Conservation (phyloP, 2,888 invertebrate species). For the Zonitis immaculata region DNA sequence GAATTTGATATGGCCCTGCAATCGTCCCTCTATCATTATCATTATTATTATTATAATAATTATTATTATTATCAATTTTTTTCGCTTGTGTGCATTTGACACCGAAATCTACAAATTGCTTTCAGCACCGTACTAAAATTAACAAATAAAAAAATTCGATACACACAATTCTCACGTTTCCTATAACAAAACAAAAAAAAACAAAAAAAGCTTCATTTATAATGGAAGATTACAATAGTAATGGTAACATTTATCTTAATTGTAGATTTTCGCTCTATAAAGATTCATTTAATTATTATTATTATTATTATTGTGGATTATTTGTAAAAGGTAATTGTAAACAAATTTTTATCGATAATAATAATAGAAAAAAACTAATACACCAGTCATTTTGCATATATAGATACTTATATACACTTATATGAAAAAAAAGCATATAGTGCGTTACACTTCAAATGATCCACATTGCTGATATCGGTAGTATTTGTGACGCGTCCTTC, state of each 20-base stretch:
- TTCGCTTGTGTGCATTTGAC: conserved; percentile 35
- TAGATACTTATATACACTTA: conserved; percentile 28
- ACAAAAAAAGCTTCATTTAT: background rate
- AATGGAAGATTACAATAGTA: conserved; percentile 29
- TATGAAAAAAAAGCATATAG: no score
- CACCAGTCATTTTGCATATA: conserved; percentile 24
- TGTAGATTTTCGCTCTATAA: conserved; percentile 33
- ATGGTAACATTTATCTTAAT: conserved; percentile 22
- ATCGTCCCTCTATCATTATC: background rate
- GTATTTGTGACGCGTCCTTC: no score
- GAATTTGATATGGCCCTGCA: conserved; percentile 34
- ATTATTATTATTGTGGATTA: conserved; percentile 22
- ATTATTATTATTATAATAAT: background rate
- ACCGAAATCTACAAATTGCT: conserved; percentile 35
- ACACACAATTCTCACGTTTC: conserved; percentile 2
- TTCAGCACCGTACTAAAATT: conserved; percentile 14
- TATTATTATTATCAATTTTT: background rate
- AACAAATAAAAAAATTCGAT: background rate
- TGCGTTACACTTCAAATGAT: no score
- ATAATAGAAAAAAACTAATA: conserved; percentile 27
- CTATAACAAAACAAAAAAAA: conserved; percentile 4
- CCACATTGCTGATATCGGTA: no score
- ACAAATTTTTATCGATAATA: conserved; percentile 23
- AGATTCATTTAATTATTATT: conserved; percentile 29
- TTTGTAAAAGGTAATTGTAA: conserved; percentile 23